Evolutionary conservation across 2,113 vertebrate genomes (phyloP).

Genomic region (Chloebia gouldiae): DNA sequence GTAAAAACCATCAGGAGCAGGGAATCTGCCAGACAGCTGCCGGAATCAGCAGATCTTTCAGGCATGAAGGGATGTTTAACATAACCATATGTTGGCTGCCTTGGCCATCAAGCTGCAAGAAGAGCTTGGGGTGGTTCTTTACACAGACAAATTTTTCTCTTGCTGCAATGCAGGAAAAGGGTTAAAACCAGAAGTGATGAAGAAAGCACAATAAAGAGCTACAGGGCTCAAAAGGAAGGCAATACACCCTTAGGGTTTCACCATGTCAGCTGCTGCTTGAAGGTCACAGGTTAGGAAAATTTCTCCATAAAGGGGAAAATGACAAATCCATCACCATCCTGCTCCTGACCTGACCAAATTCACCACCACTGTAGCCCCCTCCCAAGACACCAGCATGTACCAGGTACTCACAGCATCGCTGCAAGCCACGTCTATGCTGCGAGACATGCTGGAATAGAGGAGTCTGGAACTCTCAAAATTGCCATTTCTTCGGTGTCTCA

Average conservation of each 20-base stretch:
- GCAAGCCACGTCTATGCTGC: constrained; percentile 61
- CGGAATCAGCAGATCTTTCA: background rate
- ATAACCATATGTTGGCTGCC: background rate
- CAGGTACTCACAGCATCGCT: constrained; percentile 53
- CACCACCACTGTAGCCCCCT: too few relatives aligned
- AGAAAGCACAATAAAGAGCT: background rate
- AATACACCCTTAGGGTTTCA: background rate
- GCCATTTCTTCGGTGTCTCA: constrained; percentile 55
- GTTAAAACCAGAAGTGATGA: background rate
- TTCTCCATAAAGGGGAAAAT: background rate
- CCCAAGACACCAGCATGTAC: background rate
- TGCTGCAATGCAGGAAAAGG: accelerated
- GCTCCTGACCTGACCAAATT: background rate
- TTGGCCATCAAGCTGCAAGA: background rate
- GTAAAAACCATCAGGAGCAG: background rate
- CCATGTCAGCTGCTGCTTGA: background rate
- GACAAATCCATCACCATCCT: background rate
- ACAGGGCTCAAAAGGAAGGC: background rate
- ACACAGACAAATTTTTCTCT: background rate
- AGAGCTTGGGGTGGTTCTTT: background rate
- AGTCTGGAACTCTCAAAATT: constrained; percentile 61
- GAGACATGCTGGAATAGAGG: constrained; percentile 67
- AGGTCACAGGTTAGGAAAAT: background rate
- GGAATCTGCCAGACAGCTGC: background rate
- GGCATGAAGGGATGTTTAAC: background rate